phyloP scores from a whole-genome alignment of 1,140 invertebrate species.

The Zaprionus camerounensis region DNA sequence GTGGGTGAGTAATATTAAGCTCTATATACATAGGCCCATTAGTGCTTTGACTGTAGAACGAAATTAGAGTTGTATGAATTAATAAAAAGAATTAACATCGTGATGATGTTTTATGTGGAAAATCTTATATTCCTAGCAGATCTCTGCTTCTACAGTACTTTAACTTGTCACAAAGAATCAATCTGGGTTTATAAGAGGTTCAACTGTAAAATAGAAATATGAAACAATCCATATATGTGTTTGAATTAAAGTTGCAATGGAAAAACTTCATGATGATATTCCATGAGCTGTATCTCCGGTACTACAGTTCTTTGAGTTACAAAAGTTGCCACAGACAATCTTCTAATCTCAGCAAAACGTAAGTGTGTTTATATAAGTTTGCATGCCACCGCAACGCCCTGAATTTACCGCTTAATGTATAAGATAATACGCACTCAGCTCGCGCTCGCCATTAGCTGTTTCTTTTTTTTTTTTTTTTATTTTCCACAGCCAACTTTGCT shows the following conservation, averaged over 20 bases:
- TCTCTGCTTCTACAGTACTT: not conserved
- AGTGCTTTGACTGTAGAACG: no score
- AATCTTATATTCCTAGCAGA: not conserved
- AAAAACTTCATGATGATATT: no score
- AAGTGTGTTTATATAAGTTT: not conserved
- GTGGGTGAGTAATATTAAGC: not conserved
- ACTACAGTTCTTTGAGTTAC: not conserved
- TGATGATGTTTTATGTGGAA: no score
- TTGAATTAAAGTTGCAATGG: no score
- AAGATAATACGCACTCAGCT: conserved; percentile 2
- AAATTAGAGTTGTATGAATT: no score
- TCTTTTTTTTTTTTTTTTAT: not conserved
- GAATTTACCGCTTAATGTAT: not conserved
- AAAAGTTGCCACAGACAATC: not conserved
- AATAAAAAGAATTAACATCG: no score
- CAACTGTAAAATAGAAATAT: no score
- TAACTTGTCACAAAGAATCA: not conserved
- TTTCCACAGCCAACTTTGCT: not conserved
- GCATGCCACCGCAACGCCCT: not conserved
- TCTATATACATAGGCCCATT: not conserved
- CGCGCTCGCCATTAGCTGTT: not conserved
- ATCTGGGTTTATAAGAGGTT: no score
- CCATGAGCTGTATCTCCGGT: not conserved
- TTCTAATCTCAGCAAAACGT: not conserved
- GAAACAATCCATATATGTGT: no score